Evolutionary conservation across 2,797 vertebrate species (phyloP).

Genomic region (Dallia pectoralis): DNA sequence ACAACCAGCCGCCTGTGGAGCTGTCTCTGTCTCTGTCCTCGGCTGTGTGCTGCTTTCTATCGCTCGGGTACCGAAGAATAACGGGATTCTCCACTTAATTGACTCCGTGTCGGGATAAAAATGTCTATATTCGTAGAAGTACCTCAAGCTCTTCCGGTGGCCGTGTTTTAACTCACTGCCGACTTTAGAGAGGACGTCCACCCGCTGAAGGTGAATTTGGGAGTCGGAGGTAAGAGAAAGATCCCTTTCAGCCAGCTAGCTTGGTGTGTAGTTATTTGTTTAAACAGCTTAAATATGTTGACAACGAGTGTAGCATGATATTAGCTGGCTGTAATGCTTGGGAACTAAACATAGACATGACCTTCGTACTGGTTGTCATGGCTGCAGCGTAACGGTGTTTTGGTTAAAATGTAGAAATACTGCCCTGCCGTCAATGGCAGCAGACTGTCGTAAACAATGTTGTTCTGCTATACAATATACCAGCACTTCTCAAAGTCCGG

Average conservation of each 20-base stretch:
- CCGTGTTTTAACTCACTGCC: constrained; percentile 89
- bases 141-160: constrained; percentile 83
- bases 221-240: constrained; percentile 86
- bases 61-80: neutral
- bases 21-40: neutral
- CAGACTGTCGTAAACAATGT: neutral
- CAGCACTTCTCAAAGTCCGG: too few species aligned
- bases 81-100: neutral
- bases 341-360: constrained; percentile 35
- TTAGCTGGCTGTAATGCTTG: neutral
- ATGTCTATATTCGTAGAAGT: constrained; percentile 85
- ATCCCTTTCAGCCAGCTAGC: neutral
- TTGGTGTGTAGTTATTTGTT: too few species aligned
- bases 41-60: neutral
- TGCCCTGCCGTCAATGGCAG: too few species aligned
- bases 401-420: neutral
- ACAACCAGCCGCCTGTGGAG: too few species aligned
- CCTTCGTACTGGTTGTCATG: too few species aligned
- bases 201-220: constrained; percentile 90
- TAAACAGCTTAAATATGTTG: too few species aligned
- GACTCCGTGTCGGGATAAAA: constrained; percentile 22
- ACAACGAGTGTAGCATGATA: neutral
- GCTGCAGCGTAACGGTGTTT: neutral
- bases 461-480: neutral
- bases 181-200: constrained; percentile 88